Evolutionary conservation across 2,797 vertebrate genomes (phyloP), one percentile per base, ranked within the genome.

Genomic region (Onychomys torridus): DNA sequence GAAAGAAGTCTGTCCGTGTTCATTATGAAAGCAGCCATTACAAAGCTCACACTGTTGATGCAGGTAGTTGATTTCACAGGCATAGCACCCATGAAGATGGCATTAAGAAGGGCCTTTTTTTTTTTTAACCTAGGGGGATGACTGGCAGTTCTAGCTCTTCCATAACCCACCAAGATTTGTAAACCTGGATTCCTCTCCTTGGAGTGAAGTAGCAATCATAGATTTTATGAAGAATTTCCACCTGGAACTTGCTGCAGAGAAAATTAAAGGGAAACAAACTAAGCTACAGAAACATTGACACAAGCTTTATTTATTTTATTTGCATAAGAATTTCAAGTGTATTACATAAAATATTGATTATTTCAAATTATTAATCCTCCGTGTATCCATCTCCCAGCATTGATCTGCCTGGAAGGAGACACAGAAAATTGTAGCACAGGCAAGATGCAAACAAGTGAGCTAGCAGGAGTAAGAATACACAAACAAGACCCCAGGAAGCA

Each of bases 311-410:
- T 27, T 93, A 89, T 76, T 84, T 76, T 76, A 77, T 78, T 92
- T 73, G 27, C 49, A 78, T 78, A 61, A 59, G 71, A 40, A 46
- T 82, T 84, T 77, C 55, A 91, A 29, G 75, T 34, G 29, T 13
- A n/a, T 69, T 87, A 16, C 19, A 83, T 75, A 61, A 63, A 81
- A 34, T 85, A 82, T 76, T 89, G 55, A 91, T 86, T 91, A 57
- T 86, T n/a, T 19, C 59, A 14, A 77, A 5, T 71, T 89, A 90
- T 63, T 79, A 65, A 76, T 65, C 71, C 29, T 82, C 27, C 0
- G 0, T 5, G 16, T 10, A 49, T 23, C 34, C 55, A 77, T 73
- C 46, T 94, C 34, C 59, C 32, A 59, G 43, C 12, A 49, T 14
- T 23, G 5, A 0, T 13, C 3, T n/a, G 21, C 2, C 55, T 0